Percentiles rank a stretch among this genome's conserved stretches.
Evolutionary conservation across 2,888 invertebrate species (phyloP).

Genomic region (Portevinia maculata): DNA sequence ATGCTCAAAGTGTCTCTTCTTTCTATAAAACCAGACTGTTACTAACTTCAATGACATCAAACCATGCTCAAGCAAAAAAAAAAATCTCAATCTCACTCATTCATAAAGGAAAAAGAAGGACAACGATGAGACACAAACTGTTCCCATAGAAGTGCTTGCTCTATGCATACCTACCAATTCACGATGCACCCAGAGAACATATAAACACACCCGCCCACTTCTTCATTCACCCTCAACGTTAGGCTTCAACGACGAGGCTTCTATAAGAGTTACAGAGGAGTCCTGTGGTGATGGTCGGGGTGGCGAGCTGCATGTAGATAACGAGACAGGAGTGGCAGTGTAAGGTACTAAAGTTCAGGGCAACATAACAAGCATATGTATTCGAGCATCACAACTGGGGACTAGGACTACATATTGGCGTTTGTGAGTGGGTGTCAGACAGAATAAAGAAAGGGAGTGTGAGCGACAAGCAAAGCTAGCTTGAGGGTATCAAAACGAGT

Average conservation of each 20-base stretch:
- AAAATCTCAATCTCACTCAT: constrained; percentile 51
- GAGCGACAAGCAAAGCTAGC: constrained; percentile 34
- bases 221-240: neutral
- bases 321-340: constrained; percentile 31
- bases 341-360: constrained; percentile 61
- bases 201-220: constrained; percentile 14
- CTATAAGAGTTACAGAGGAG: constrained; percentile 19
- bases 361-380: constrained; percentile 69
- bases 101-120: constrained; percentile 42
- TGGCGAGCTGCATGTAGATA: constrained; percentile 30
- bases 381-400: constrained; percentile 48
- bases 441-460: neutral
- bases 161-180: constrained; percentile 46
- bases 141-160: constrained; percentile 25
- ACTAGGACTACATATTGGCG: too few species aligned
- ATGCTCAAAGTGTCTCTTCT: constrained; percentile 6
- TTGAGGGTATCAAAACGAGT: constrained; percentile 70
- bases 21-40: neutral
- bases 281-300: neutral
- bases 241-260: constrained; percentile 14
- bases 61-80: constrained; percentile 8
- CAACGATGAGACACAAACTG: constrained; percentile 52
- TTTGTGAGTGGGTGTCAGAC: constrained; percentile 43
- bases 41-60: neutral
- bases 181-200: constrained; percentile 41